Base-by-base conservation (phyloP, 2,888 invertebrate genomes). In the Drosophila maculinotata region DNA sequence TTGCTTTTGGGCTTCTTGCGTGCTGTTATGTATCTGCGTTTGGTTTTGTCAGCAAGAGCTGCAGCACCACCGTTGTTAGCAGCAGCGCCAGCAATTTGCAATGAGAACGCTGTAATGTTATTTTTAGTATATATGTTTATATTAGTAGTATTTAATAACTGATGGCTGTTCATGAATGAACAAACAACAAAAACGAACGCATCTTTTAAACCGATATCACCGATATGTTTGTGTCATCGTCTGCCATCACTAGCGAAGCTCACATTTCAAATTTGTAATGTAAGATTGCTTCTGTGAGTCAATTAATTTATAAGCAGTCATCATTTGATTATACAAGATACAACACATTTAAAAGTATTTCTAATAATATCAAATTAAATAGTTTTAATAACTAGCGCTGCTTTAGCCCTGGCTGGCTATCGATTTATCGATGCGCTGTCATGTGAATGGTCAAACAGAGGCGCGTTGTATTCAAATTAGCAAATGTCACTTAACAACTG, bases 1-100 rank as follows among this genome's bases (percentile, higher is more conserved):
- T 69, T 76, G 76, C 70, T 77, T 74, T 75, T 80, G 67, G 73
- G 72, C 78, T 69, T 84, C 70, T 77, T 82, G 69, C 67, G 76
- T 62, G 73, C 67, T 79, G 83, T 78, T 81, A 79, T 77, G 63
- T 76, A 79, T 66, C 79, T 76, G 58, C 70, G 71, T 69, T 80
- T 79, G 68, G 75, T 75, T 59, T 74, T 81, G 69, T 75, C 78
- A 69, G 64, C 77, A 44, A 73, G 48, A 23, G 60, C 66, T 68
- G 65, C 73, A 60, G 59, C 72, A 76, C 62, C 76, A 63, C 65
- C 60, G 62, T 47, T 70, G 62, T 47, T 70, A 65, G 64, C 64
- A 67, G 68, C 64, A 73, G 71, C 68, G 79, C 79, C 79, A 65
- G 79, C 76, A 58, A 85, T 68, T 79, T 80, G 80, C 68, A 80